phyloP scores from a whole-genome alignment of 1,140 invertebrate genomes.

The Acyrthosiphon pisum region DNA sequence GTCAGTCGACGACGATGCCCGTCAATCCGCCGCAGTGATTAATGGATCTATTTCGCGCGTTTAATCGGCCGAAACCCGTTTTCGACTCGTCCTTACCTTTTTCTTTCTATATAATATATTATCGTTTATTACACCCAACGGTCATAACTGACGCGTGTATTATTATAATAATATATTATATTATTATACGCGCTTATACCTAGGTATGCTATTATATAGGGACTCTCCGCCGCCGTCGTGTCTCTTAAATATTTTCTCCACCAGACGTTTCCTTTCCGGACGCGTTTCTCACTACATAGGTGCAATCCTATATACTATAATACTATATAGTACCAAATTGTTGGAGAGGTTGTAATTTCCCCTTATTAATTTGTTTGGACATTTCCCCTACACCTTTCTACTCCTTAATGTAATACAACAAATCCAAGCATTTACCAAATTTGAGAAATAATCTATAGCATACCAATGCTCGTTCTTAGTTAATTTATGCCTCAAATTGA shows the following conservation, averaged over 20 bases:
- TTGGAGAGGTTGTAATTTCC: too few relatives aligned
- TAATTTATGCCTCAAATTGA: too few relatives aligned
- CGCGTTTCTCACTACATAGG: neutral
- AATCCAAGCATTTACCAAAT: too few relatives aligned
- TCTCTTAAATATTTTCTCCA: neutral
- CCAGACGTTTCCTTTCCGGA: neutral
- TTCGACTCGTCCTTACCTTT: neutral
- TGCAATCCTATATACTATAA: too few relatives aligned
- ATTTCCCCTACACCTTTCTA: too few relatives aligned
- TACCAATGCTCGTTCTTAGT: too few relatives aligned
- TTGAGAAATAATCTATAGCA: too few relatives aligned
- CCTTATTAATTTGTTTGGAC: too few relatives aligned
- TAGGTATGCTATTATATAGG: neutral
- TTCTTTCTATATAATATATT: neutral
- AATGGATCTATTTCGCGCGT: slow-evolving; percentile 5
- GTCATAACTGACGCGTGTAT: neutral
- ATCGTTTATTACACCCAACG: neutral
- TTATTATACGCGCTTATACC: neutral
- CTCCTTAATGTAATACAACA: too few relatives aligned
- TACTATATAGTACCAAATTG: too few relatives aligned
- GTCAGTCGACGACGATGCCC: neutral
- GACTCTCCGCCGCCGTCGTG: neutral
- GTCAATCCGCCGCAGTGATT: neutral
- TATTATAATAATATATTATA: neutral
- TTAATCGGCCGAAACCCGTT: slow-evolving; percentile 6